phyloP scores from a whole-genome alignment of 2,888 invertebrate species.

The Tineola bisselliella region DNA sequence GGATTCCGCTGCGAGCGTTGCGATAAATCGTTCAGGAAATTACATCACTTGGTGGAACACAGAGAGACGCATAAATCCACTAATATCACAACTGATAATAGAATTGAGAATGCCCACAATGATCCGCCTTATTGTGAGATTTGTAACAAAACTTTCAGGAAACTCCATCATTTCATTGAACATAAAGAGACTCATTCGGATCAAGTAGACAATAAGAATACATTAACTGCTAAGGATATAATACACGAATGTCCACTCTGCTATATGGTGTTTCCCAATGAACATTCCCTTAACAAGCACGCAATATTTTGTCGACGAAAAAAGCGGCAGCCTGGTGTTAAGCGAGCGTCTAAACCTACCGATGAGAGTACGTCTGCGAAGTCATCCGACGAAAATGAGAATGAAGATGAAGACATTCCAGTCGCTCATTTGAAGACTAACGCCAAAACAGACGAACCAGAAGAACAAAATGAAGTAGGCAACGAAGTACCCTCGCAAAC shows the following conservation, averaged over 20 bases:
- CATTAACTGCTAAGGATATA: conserved; percentile 55
- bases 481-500: not conserved
- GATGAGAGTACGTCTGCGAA: conserved; percentile 15
- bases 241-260: conserved; percentile 63
- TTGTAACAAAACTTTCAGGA: conserved; percentile 57
- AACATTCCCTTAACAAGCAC: conserved; percentile 58
- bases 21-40: conserved; percentile 60
- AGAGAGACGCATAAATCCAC: conserved; percentile 47
- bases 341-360: conserved; percentile 23
- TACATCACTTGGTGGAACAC: conserved; percentile 61
- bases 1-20: conserved; percentile 63
- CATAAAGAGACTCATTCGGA: conserved; percentile 59
- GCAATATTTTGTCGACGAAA: conserved; percentile 49
- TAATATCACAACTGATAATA: conserved; percentile 19
- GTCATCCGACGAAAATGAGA: not conserved
- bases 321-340: conserved; percentile 42
- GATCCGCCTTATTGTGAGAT: conserved; percentile 43
- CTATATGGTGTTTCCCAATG: conserved; percentile 65
- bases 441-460: not conserved
- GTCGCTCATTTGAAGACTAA: not conserved
- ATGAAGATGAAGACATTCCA: conserved; percentile 8
- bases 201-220: conserved; percentile 47
- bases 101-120: conserved; percentile 19
- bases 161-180: conserved; percentile 51
- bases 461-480: not conserved